Conservation (phyloP, 2,888 invertebrate species). For the Eulithis testata region DNA sequence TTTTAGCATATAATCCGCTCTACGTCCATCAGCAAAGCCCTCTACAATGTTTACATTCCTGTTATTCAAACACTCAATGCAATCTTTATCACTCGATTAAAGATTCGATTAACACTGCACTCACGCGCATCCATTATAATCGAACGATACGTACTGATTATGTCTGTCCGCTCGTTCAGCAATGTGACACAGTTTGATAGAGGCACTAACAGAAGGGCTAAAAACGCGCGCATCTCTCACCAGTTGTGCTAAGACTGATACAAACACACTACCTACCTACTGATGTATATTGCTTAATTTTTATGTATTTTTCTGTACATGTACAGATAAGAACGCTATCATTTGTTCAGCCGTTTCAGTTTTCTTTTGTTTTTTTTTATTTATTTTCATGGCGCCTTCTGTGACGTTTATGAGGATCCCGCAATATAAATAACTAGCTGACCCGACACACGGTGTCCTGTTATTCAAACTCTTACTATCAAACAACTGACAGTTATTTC, state of each 20-base stretch:
- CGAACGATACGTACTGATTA: constrained; percentile 44
- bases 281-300: constrained; percentile 26
- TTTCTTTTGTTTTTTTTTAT: background rate
- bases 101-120: constrained; percentile 41
- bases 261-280: constrained; percentile 22
- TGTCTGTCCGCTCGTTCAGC: constrained; percentile 20
- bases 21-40: background rate
- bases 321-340: constrained; percentile 18
- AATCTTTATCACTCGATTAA: constrained; percentile 31
- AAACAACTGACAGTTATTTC: too few relatives aligned
- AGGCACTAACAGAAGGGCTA: constrained; percentile 21
- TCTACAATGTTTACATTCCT: background rate
- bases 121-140: constrained; percentile 40
- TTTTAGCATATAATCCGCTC: too few relatives aligned
- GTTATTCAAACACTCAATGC: background rate
- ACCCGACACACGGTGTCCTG: too few relatives aligned
- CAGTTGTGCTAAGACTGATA: constrained; percentile 33
- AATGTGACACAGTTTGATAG: constrained; percentile 30
- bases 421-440: too few relatives aligned
- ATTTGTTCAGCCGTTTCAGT: constrained; percentile 28
- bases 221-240: constrained; percentile 36
- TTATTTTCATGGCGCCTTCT: background rate
- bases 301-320: constrained; percentile 26
- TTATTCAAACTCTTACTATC: too few relatives aligned
- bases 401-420: background rate